Evolutionary conservation across 2,113 vertebrate species (phyloP).

Genomic region (Phoenicopterus ruber): DNA sequence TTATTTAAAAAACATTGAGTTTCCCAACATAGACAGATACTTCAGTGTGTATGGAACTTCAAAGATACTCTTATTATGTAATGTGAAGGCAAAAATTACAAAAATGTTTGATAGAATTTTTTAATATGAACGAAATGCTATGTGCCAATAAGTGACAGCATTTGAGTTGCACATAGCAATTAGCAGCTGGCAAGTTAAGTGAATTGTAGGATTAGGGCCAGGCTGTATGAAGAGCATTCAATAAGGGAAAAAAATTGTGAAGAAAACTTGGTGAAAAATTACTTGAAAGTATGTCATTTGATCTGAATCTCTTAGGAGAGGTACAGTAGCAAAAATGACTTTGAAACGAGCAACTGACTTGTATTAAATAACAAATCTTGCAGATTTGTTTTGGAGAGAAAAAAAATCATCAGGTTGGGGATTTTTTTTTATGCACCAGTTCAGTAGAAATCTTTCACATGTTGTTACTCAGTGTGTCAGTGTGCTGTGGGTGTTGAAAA

Average conservation of each 20-base stretch:
- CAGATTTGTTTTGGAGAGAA: not conserved
- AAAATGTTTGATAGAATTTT: not conserved
- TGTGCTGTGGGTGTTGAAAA: conserved; percentile 15
- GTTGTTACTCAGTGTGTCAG: not conserved
- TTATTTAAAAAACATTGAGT: not conserved
- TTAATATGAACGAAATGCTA: not conserved
- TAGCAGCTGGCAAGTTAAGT: not conserved
- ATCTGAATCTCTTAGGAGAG: not conserved
- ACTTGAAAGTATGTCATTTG: not conserved
- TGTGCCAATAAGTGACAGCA: not conserved
- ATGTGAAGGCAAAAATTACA: not conserved
- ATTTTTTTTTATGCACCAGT: not conserved
- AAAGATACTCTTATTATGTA: not conserved
- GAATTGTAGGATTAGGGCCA: not conserved
- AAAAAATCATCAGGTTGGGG: not conserved
- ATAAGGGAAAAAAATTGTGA: not conserved
- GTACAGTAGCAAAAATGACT: not conserved
- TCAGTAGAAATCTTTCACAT: not conserved
- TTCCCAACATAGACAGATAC: not conserved
- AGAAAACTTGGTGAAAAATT: not conserved
- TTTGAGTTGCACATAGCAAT: not conserved
- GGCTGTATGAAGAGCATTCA: not conserved
- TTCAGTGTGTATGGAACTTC: not conserved
- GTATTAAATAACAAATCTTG: not conserved
- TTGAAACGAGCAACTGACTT: not conserved